Conservation (phyloP, 1,140 invertebrate species). For the Caenorhabditis tropicalis region DNA sequence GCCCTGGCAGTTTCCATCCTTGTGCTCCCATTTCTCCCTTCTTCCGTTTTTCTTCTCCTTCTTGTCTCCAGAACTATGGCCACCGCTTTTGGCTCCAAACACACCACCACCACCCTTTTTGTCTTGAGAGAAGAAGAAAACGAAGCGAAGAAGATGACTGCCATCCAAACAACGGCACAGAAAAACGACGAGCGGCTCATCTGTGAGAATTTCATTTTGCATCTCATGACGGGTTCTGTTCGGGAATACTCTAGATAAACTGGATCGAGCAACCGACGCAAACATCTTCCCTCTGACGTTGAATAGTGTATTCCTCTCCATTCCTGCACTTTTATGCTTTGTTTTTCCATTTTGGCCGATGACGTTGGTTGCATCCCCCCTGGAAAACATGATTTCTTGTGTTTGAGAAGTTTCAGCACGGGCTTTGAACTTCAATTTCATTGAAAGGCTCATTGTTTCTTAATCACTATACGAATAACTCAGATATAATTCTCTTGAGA, state of each 20-base stretch:
- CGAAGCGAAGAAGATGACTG: slow-evolving; percentile 31
- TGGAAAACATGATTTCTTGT: no score
- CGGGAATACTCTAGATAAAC: slow-evolving; percentile 2
- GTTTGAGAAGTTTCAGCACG: no score
- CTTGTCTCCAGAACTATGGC: slow-evolving; percentile 32
- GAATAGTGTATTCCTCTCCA: neutral
- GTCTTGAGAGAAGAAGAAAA: slow-evolving; percentile 20
- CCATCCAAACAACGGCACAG: slow-evolving; percentile 21
- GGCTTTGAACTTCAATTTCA: no score
- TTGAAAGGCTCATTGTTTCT: no score
- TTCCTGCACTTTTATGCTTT: neutral
- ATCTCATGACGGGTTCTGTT: slow-evolving; percentile 23
- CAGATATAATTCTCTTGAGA: no score
- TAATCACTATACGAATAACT: no score
- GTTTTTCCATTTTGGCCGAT: neutral
- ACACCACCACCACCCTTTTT: slow-evolving; percentile 21
- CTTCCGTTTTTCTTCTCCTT: slow-evolving; percentile 7
- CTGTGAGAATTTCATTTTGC: slow-evolving; percentile 41
- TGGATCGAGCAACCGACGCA: neutral
- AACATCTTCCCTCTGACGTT: neutral
- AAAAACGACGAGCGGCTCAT: slow-evolving; percentile 26
- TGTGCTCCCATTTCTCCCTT: neutral
- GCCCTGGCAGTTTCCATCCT: neutral
- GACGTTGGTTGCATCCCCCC: neutral
- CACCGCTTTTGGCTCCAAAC: slow-evolving; percentile 18